phyloP scores from a whole-genome alignment of 2,888 invertebrate species.

The Stenoptilia bipunctidactyla region DNA sequence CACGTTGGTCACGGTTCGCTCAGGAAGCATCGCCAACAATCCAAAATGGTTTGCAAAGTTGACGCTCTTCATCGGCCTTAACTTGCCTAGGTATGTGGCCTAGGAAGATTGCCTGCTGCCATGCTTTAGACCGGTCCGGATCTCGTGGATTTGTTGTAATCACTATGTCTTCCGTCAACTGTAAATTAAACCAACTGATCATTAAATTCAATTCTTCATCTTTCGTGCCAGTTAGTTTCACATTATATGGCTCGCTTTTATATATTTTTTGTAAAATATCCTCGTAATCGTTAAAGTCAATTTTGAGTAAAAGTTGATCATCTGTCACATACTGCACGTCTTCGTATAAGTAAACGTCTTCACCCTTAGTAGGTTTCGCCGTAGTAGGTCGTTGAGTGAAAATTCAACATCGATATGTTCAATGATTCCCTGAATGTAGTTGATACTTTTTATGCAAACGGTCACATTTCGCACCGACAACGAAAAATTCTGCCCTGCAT shows the following conservation, averaged over 20 bases:
- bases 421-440: constrained; percentile 1
- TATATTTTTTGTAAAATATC: constrained; percentile 4
- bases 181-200: constrained; percentile 75
- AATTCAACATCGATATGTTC: not conserved
- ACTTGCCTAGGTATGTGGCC: constrained; percentile 6
- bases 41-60: constrained; percentile 45
- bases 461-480: constrained; percentile 6
- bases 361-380: constrained; percentile 7
- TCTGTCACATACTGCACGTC: constrained; percentile 16
- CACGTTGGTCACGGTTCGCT: not conserved
- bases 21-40: constrained; percentile 33
- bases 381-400: not conserved
- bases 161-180: constrained; percentile 66
- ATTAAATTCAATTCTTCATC: constrained; percentile 26
- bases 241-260: not conserved
- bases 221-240: not conserved
- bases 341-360: constrained; percentile 15
- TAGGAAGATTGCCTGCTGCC: constrained; percentile 17
- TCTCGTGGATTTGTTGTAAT: constrained; percentile 65
- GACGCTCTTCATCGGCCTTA: not conserved
- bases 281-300: constrained; percentile 16
- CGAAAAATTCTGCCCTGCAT: constrained; percentile 3
- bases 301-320: constrained; percentile 12
- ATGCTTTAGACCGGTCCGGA: constrained; percentile 42
- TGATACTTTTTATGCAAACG: constrained; percentile 2